Evolutionary conservation across 2,797 vertebrate genomes (phyloP).

Genomic region (Poeciliopsis infans): DNA sequence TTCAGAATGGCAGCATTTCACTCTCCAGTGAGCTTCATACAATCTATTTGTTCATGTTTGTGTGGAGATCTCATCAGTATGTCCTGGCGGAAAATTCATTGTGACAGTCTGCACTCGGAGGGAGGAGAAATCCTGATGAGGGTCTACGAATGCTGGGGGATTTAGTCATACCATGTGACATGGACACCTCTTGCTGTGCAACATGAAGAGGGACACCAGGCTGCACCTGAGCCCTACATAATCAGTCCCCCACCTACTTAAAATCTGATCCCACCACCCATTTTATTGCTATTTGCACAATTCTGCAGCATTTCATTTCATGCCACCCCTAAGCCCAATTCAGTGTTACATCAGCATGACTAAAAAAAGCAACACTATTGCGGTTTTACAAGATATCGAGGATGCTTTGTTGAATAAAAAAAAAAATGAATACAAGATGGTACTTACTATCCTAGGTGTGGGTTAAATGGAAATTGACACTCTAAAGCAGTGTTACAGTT

Average conservation of each 20-base stretch:
- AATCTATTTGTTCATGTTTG: constrained; percentile 48
- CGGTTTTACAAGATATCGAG: background rate
- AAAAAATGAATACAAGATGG: background rate
- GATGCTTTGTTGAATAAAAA: background rate
- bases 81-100: constrained; percentile 67
- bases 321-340: background rate
- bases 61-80: constrained; percentile 54
- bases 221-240: constrained; percentile 61
- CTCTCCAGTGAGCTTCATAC: constrained; percentile 18
- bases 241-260: constrained; percentile 37
- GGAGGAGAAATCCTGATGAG: constrained; percentile 59
- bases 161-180: constrained; percentile 63
- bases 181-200: constrained; percentile 20
- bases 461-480: background rate
- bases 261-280: constrained; percentile 46
- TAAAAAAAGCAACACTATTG: background rate
- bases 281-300: background rate
- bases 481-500: background rate
- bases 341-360: background rate
- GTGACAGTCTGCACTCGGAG: constrained; percentile 61
- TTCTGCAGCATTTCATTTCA: background rate
- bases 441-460: background rate
- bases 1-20: constrained; percentile 26
- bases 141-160: constrained; percentile 69
- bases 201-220: constrained; percentile 31